Base-by-base conservation (phyloP, 2,888 invertebrate genomes). In the Ariolimax columbianus region DNA sequence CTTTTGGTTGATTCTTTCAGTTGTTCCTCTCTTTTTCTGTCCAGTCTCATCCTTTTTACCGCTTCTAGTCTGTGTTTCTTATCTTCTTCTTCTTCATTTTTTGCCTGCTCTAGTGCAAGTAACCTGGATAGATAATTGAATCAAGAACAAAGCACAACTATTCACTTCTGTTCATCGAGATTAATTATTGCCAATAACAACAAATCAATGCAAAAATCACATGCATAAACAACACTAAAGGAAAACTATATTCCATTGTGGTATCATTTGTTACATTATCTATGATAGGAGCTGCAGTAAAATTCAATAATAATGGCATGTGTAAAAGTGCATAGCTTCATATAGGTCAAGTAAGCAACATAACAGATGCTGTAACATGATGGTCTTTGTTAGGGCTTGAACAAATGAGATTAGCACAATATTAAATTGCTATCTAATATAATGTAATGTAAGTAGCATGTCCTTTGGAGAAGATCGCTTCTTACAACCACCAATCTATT, bases 1-100 rank as follows among this genome's bases (percentile, higher is more conserved):
- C 63, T 70, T 88, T 86, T 73, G 55, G 87, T 86, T 83, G 85
- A 83, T 40, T 87, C 80, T 82, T 90, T 89, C 43, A 80, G 85
- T 82, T 88, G 86, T 88, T 90, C 90, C 83, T 91, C 90, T 81
- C 87, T 88, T 86, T 91, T 91, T 87, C 91, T 91, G 75, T 91
- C 90, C 72, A 75, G 85, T 72, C 91, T 87, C 81, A 89, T 87
- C 86, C 84, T 86, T 72, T 91, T 90, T 26, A 91, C 91, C 81
- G 92, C 92, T 82, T 88, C 89, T 72, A 81, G 47, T 78, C 87
- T 82, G 33, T 59, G 30, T 43, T 86, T 86, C 77, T 84, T 83
- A n/a, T n/a, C n/a, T 40, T 87, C 87, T 38, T 81, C 85, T 26
- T 87, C 83, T 63, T 87, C 77, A 40, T n/a, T 43, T 38, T 40